phyloP scores from a whole-genome alignment of 2,888 invertebrate species.

The Salpingus planirostris region DNA sequence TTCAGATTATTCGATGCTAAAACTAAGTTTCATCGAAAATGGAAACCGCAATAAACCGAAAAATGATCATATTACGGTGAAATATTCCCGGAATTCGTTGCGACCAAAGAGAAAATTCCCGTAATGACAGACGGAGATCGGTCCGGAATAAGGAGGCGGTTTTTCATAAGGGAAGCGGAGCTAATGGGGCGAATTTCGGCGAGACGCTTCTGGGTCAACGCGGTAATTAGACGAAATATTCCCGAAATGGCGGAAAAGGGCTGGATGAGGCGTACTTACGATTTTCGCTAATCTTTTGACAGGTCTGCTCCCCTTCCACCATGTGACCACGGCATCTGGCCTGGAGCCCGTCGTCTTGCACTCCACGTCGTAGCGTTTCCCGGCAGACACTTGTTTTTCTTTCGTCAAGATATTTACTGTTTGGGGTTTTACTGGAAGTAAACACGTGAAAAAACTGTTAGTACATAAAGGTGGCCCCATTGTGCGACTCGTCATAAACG shows the following conservation, averaged over 20 bases:
- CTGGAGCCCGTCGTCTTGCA: slow-evolving; percentile 80
- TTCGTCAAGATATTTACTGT: slow-evolving; percentile 76
- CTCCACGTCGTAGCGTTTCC: slow-evolving; percentile 78
- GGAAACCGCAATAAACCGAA: no score
- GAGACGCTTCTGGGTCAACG: slow-evolving; percentile 11
- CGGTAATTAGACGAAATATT: slow-evolving; percentile 12
- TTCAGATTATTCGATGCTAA: no score
- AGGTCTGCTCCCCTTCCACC: slow-evolving; percentile 82
- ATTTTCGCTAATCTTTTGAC: slow-evolving; percentile 72
- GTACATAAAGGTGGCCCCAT: no score
- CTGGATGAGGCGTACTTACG: slow-evolving; percentile 55
- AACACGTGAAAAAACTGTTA: no score
- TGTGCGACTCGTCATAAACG: no score
- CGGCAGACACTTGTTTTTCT: slow-evolving; percentile 74
- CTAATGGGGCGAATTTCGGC: no score
- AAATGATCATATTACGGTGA: no score
- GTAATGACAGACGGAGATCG: no score
- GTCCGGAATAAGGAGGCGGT: no score
- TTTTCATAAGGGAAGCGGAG: not conserved
- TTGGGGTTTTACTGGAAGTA: slow-evolving; percentile 80
- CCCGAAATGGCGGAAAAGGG: slow-evolving; percentile 6
- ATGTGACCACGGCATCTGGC: slow-evolving; percentile 76
- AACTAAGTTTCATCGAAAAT: no score
- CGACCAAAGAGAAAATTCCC: no score
- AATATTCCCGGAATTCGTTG: no score